phyloP scores from a whole-genome alignment of 2,888 invertebrate genomes.

The Aplocera efformata region DNA sequence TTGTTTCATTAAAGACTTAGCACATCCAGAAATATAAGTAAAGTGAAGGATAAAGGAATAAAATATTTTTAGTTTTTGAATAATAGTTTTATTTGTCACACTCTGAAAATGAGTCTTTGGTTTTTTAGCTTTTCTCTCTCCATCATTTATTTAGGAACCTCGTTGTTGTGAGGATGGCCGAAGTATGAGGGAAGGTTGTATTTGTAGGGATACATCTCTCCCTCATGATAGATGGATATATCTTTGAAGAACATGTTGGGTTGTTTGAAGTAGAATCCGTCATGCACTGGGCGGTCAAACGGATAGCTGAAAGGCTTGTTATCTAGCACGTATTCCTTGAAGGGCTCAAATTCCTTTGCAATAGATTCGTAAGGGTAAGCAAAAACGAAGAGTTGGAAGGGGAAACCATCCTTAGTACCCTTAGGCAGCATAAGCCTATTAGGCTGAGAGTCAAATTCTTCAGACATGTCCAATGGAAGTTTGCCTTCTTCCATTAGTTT shows the following conservation, averaged over 20 bases:
- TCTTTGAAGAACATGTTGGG: slow-evolving; percentile 83
- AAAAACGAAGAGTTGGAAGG: slow-evolving; percentile 83
- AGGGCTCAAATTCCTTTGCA: slow-evolving; percentile 48
- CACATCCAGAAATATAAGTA: no score
- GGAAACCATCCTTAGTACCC: slow-evolving; percentile 84
- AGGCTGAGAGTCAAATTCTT: slow-evolving; percentile 82
- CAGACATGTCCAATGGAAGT: slow-evolving; percentile 75
- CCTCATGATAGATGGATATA: slow-evolving; percentile 75
- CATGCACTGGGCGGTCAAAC: slow-evolving; percentile 75
- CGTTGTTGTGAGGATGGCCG: slow-evolving; percentile 29
- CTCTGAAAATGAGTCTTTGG: slow-evolving; percentile 11
- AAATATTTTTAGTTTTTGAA: background rate
- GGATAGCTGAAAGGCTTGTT: slow-evolving; percentile 80
- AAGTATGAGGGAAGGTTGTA: slow-evolving; percentile 44
- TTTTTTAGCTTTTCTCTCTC: slow-evolving; percentile 31
- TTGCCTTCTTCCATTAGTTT: slow-evolving; percentile 76
- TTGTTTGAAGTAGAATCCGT: slow-evolving; percentile 67
- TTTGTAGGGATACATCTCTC: slow-evolving; percentile 51
- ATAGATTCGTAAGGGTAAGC: slow-evolving; percentile 76
- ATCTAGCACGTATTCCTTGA: slow-evolving; percentile 57
- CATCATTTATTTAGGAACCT: slow-evolving; percentile 40
- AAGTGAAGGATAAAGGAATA: no score
- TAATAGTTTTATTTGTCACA: slow-evolving; percentile 2
- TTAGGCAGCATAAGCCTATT: slow-evolving; percentile 85
- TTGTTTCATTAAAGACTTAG: no score